Conservation (phyloP, 2,113 vertebrate genomes). For the Daboia siamensis region DNA sequence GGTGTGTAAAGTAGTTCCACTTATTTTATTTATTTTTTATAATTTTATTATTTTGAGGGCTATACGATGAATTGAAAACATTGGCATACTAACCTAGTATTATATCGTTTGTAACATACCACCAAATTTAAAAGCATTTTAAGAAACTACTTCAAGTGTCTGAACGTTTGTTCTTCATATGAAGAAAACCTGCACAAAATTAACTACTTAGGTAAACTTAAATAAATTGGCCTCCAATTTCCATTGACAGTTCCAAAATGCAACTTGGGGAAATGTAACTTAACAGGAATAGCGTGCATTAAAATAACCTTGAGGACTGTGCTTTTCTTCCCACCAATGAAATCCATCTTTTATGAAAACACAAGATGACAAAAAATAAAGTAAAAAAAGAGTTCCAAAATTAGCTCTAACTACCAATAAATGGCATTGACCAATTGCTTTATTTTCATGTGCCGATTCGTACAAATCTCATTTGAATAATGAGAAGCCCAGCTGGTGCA, state of each 20-base stretch:
- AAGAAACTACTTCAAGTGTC: background rate
- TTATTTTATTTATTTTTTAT: background rate
- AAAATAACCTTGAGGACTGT: conserved; percentile 26
- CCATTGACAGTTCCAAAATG: conserved; percentile 59
- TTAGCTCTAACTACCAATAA: conserved; percentile 36
- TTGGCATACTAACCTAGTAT: background rate
- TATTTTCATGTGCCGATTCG: conserved; percentile 53
- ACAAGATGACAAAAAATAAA: background rate
- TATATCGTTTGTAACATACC: background rate
- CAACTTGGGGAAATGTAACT: conserved; percentile 50
- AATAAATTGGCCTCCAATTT: conserved; percentile 54
- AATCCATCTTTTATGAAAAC: conserved; percentile 34
- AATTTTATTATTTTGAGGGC: background rate
- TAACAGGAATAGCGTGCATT: conserved; percentile 50
- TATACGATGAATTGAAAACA: background rate
- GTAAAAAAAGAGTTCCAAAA: conserved; percentile 31
- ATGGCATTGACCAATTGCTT: conserved; percentile 62
- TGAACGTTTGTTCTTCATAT: conserved; percentile 13
- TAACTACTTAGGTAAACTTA: conserved; percentile 43
- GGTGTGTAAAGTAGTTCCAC: background rate
- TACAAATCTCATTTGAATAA: conserved; percentile 58
- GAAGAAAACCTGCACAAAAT: conserved; percentile 23
- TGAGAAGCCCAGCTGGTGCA: conserved; percentile 50
- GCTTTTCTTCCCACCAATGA: conserved; percentile 2
- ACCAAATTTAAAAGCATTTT: background rate